Evolutionary conservation across 2,888 invertebrate genomes (phyloP).

Genomic region (Drosophila anomelani): DNA sequence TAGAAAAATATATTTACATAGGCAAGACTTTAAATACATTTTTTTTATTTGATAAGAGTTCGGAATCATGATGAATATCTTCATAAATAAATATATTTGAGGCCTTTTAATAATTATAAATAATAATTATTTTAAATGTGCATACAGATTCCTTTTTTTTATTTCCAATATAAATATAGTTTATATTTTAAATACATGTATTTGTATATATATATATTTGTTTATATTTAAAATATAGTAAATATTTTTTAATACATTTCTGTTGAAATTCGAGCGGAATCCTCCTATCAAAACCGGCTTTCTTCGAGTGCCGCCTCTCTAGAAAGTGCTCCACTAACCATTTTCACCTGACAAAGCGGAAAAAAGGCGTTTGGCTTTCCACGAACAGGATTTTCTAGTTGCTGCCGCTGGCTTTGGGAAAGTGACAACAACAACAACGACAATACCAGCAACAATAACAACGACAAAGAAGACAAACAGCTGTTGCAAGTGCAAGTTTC

Average conservation of each 20-base stretch:
- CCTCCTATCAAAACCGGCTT: slow-evolving; percentile 5
- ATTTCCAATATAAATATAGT: no score
- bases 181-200: no score
- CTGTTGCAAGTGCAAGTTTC: slow-evolving; percentile 38
- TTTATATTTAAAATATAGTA: no score
- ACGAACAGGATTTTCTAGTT: slow-evolving; percentile 40
- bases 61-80: no score
- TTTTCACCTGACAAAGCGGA: slow-evolving; percentile 29
- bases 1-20: no score
- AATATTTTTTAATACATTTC: not conserved
- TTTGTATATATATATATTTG: no score
- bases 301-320: slow-evolving; percentile 5
- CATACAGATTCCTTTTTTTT: no score
- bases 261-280: not conserved
- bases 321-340: slow-evolving; percentile 42
- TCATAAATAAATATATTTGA: no score
- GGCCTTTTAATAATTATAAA: no score
- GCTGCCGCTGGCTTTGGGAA: slow-evolving; percentile 15
- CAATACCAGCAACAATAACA: not conserved
- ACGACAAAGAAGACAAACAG: slow-evolving; percentile 12
- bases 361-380: slow-evolving; percentile 20
- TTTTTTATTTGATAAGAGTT: no score
- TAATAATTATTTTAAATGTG: no score
- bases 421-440: slow-evolving; percentile 11
- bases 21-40: no score